Conservation (phyloP, 2,888 invertebrate genomes). For the Cataglyphis livida region DNA sequence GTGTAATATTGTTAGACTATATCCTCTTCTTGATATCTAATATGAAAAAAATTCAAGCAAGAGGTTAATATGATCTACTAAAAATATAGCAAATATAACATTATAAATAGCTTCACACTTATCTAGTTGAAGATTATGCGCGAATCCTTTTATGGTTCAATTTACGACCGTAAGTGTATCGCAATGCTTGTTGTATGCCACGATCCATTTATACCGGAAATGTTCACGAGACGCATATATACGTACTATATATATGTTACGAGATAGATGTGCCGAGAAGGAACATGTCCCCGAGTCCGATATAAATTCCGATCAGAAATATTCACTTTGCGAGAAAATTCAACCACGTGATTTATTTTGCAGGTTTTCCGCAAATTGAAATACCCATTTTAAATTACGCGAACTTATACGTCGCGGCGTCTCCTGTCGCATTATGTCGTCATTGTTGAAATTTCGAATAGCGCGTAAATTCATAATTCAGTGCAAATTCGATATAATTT, state of each 20-base stretch:
- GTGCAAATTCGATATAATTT: conserved; percentile 5
- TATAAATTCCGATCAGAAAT: conserved; percentile 74
- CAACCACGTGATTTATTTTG: conserved; percentile 68
- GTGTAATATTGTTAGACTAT: not conserved
- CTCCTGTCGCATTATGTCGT: conserved; percentile 26
- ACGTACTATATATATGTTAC: conserved; percentile 15
- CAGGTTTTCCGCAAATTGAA: conserved; percentile 53
- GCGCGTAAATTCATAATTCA: conserved; percentile 6
- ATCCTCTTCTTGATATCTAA: not conserved
- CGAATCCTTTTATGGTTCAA: conserved; percentile 48
- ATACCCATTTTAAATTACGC: conserved; percentile 63
- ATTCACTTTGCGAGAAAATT: conserved; percentile 71
- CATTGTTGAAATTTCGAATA: conserved; percentile 23
- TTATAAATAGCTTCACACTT: conserved; percentile 35
- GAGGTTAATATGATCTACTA: conserved; percentile 31
- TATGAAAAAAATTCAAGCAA: conserved; percentile 7
- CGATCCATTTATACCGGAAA: conserved; percentile 53
- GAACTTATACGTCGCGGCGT: not conserved
- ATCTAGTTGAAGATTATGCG: conserved; percentile 30
- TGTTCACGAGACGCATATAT: conserved; percentile 18
- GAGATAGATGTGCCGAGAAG: conserved; percentile 41
- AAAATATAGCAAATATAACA: conserved; percentile 40
- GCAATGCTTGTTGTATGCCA: conserved; percentile 43
- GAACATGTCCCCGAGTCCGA: conserved; percentile 39
- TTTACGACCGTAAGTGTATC: conserved; percentile 52